phyloP scores from a whole-genome alignment of 2,113 vertebrate genomes.

The Progne subis region DNA sequence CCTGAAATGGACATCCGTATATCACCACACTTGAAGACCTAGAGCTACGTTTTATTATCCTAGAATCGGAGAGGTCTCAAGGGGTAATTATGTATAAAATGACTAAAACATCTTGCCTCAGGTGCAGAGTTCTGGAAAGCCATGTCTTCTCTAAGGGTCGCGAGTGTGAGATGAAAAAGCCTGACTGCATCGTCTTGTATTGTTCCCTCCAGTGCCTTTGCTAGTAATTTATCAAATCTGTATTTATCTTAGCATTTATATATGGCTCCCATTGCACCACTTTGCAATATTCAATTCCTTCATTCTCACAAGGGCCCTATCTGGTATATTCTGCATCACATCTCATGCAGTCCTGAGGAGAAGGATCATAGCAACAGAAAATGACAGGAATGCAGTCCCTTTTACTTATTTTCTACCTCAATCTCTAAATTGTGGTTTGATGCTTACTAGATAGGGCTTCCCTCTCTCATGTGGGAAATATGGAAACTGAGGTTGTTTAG shows the following conservation, averaged over 20 bases:
- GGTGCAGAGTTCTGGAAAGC: slow-evolving; percentile 42
- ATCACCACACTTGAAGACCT: not conserved
- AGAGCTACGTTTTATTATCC: slow-evolving; percentile 3
- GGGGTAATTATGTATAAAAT: slow-evolving; percentile 42
- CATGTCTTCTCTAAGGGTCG: slow-evolving; percentile 30
- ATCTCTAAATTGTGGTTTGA: not conserved
- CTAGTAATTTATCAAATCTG: slow-evolving; percentile 49
- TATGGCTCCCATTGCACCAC: slow-evolving; percentile 50
- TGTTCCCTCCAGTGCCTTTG: slow-evolving; percentile 54
- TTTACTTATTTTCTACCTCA: not conserved
- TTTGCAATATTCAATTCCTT: slow-evolving; percentile 54
- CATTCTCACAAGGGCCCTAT: slow-evolving; percentile 54
- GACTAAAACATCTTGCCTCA: slow-evolving; percentile 30
- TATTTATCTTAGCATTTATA: slow-evolving; percentile 62
- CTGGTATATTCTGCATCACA: slow-evolving; percentile 20
- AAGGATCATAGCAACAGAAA: slow-evolving; percentile 13
- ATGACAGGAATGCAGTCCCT: not conserved
- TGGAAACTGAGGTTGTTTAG: not conserved
- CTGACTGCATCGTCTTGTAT: not conserved
- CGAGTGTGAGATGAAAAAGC: slow-evolving; percentile 21
- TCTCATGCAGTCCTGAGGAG: not conserved
- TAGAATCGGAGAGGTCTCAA: slow-evolving; percentile 13
- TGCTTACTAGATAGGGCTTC: not conserved
- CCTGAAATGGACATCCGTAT: not conserved
- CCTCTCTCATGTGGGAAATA: not conserved